phyloP scores from a whole-genome alignment of 2,113 vertebrate species.

The Strix aluco region DNA sequence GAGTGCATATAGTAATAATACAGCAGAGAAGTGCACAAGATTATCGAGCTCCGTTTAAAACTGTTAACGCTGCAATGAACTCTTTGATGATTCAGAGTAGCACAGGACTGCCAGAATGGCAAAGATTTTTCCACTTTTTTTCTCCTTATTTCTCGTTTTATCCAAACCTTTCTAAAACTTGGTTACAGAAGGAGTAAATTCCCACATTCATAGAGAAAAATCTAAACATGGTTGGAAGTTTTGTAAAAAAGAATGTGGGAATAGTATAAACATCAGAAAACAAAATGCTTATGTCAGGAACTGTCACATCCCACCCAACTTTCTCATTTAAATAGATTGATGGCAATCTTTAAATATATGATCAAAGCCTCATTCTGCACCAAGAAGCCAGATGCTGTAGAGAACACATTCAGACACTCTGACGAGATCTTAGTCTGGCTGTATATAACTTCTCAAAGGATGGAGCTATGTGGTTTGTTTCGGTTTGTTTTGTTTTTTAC shows the following conservation, averaged over 20 bases:
- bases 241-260: background rate
- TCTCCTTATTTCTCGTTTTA: background rate
- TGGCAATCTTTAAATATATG: background rate
- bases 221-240: background rate
- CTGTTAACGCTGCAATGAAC: background rate
- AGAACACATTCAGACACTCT: background rate
- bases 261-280: background rate
- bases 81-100: background rate
- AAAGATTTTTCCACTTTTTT: background rate
- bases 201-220: background rate
- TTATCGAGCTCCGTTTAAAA: constrained; percentile 26
- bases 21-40: constrained; percentile 27
- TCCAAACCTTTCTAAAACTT: background rate
- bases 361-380: background rate
- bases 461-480: background rate
- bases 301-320: background rate
- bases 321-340: background rate
- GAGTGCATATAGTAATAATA: constrained; percentile 60
- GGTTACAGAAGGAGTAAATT: background rate
- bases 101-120: background rate
- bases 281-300: background rate
- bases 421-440: background rate
- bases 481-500: background rate
- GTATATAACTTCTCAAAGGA: background rate
- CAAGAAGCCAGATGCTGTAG: background rate